Evolutionary conservation across 1,140 invertebrate species (phyloP), one percentile per base, ranked within the genome.

Genomic region (Drosophila persimilis): DNA sequence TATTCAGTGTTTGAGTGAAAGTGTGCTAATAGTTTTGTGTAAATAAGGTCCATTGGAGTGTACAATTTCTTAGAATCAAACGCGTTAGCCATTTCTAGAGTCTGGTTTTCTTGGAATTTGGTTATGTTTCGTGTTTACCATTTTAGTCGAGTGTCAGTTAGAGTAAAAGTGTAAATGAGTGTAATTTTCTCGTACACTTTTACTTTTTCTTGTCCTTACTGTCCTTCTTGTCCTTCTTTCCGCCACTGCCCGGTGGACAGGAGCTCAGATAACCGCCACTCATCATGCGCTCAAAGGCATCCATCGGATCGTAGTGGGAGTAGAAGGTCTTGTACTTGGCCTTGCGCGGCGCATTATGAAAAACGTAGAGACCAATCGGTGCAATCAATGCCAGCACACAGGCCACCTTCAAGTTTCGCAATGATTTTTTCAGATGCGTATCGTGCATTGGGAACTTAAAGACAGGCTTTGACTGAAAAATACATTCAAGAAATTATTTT

Each of bases 391-490:
- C 8, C 8, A 67, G 7, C 13, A 50, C 0, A 3, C 57, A 54
- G 8, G 81, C 80, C 9, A 26, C 44, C 39, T 13, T 66, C 6
- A 86, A 0, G 26, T 46, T 59, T 0, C 22, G 8, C n/a, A 80
- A 0, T 0, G 60, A 13, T 15, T 77, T 50, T 0, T 73, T 56
- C 1, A 80, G n/a, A 35, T 86, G 77, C 0, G 20, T 2, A 20
- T 71, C 41, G 13, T 80, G 80, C 17, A 86, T 77, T 5, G 80
- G 80, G 59, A 85, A 85, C 58, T 77, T 81, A 8, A 86, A 47
- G 13, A 67, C 50, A 0, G 70, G 70, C 17, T 39, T 22, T 6
- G 8, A 7, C 1, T 39, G 11, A 1, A 22, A 20, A 20, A 20
- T 20, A 20, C 1, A 20, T 2, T 20, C 1, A 1, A 2, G 20